phyloP scores from a whole-genome alignment of 2,888 invertebrate species.

The Sesia bembeciformis region DNA sequence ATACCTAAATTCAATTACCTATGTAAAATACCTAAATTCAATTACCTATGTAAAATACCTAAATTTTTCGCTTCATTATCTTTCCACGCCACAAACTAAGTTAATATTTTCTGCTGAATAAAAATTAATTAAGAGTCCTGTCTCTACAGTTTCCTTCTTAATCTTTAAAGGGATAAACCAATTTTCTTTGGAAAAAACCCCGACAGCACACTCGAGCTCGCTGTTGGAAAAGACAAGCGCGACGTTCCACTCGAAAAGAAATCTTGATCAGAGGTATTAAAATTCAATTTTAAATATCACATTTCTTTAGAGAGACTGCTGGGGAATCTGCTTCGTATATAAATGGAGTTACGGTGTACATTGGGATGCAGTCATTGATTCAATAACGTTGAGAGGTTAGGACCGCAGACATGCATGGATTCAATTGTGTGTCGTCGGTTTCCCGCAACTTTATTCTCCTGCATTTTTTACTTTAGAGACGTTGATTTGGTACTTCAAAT shows the following conservation, averaged over 20 bases:
- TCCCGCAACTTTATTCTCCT: conserved; percentile 3
- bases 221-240: neutral
- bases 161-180: conserved; percentile 25
- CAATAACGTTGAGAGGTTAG: conserved; percentile 8
- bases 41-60: too few relatives aligned
- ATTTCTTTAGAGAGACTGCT: neutral
- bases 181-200: conserved; percentile 17
- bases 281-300: neutral
- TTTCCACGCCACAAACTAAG: too few relatives aligned
- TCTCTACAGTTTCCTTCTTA: conserved; percentile 7
- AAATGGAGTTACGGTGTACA: neutral
- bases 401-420: conserved; percentile 21
- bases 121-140: neutral
- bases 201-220: conserved; percentile 5
- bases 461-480: neutral
- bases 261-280: neutral
- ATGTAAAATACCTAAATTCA: too few relatives aligned
- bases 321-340: neutral
- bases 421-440: conserved; percentile 28
- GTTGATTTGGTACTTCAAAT: neutral
- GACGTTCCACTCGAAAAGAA: neutral
- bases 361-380: neutral
- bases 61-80: too few relatives aligned
- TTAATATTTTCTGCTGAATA: too few relatives aligned
- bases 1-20: too few relatives aligned